Base-by-base conservation (phyloP, 2,797 vertebrate genomes). In the Periparus ater region DNA sequence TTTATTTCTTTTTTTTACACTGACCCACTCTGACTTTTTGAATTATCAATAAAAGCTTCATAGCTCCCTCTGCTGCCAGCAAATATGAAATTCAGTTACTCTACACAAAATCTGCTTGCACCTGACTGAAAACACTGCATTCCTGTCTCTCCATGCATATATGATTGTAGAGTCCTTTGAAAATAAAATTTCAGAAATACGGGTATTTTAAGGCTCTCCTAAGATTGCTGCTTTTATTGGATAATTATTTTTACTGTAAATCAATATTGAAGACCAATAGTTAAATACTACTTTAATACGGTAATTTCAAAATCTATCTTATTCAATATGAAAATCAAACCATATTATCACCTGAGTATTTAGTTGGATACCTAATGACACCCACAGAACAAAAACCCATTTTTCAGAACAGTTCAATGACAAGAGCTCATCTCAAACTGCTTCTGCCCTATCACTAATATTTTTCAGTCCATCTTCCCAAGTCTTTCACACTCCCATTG, bases 51-150 rank as follows among this genome's bases (percentile, higher is more conserved):
- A 67, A 88, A 88, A 79, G 77, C 71, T 67, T 57, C 74, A 73
- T 10, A 63, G 95, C 96, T 91, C 96, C 95, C 95, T 94, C 96
- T 97, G 79, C 95, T 93, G 96, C 23, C 77, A 88, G 18, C 9
- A 75, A 65, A 30, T 6, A 20, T 0, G 2, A 23, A 71, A 58
- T 71, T 65, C 86, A 80, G 47, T 50, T 58, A 60, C 50, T 72
- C 30, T 3, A 2, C 2, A 16, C 27, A 60, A 71, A 79, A 65
- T 47, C n/a, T 11, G 30, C 32, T 67, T 10, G 2, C 10, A 34
- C 10, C 32, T 14, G 26, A 34, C 50, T 13, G 16, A 80, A 55
- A 76, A 50, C 1, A 4, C 4, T 21, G 13, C 17, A 5, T 36
- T 70, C 25, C 47, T 18, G 4, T 30, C 4, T 42, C n/a, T 73